A percentile compares a stretch with the other conserved stretches of the same genome.
Conservation (phyloP, 2,797 vertebrate genomes). For the Lycodopsis pacificus region DNA sequence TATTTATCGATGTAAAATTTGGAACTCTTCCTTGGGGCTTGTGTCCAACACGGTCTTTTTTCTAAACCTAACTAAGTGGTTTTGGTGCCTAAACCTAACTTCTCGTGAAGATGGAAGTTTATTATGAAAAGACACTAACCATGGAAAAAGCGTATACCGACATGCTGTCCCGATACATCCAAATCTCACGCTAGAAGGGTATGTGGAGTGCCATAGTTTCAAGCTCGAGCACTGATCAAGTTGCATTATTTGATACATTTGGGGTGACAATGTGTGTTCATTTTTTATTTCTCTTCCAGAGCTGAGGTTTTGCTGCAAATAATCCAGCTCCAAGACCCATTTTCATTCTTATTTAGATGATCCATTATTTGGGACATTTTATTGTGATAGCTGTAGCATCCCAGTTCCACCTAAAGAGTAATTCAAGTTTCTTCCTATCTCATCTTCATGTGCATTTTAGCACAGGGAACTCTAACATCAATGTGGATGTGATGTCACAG, state of each 20-base stretch:
- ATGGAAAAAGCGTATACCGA: too few relatives aligned
- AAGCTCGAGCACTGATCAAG: not conserved
- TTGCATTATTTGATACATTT: not conserved
- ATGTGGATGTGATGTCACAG: slow-evolving; percentile 28
- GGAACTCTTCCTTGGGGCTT: too few relatives aligned
- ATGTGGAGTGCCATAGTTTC: not conserved
- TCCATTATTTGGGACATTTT: slow-evolving; percentile 10
- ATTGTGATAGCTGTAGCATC: slow-evolving; percentile 13
- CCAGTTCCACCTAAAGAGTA: slow-evolving; percentile 5
- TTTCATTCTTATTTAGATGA: slow-evolving; percentile 19
- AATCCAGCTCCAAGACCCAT: slow-evolving; percentile 12
- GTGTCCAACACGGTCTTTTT: too few relatives aligned
- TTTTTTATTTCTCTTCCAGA: not conserved
- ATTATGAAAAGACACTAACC: too few relatives aligned
- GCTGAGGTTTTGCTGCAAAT: slow-evolving; percentile 18
- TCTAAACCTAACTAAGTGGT: too few relatives aligned
- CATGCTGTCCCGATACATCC: too few relatives aligned
- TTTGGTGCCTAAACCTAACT: too few relatives aligned
- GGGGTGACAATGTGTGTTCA: not conserved
- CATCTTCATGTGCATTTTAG: slow-evolving; percentile 43
- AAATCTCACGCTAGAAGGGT: not conserved
- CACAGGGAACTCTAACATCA: slow-evolving; percentile 33
- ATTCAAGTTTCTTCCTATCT: slow-evolving; percentile 48
- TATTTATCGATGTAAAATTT: too few relatives aligned
- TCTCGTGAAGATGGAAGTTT: too few relatives aligned